Evolutionary conservation across 2,797 vertebrate genomes (phyloP).

Genomic region (Scomberomorus guttatus): DNA sequence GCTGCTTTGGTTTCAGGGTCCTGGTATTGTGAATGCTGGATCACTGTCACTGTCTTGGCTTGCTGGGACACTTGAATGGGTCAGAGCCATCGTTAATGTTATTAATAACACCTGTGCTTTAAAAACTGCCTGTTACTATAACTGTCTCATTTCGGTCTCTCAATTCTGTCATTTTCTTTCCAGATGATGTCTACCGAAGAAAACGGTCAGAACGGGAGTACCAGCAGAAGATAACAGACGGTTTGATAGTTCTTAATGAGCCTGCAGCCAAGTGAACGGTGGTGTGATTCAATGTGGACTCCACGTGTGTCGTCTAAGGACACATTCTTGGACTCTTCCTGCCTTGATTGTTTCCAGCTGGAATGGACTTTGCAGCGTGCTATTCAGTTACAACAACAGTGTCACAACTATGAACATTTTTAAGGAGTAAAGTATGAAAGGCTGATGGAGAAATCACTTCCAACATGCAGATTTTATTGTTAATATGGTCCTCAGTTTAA

Average conservation of each 20-base stretch:
- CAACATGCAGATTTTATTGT: conserved; percentile 70
- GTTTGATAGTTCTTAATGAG: conserved; percentile 65
- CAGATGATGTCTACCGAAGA: conserved; percentile 98
- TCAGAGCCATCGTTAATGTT: conserved; percentile 7
- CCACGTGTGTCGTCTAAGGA: conserved; percentile 21
- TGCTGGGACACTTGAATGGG: not conserved
- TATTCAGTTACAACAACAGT: not conserved
- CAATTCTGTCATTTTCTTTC: conserved; percentile 30
- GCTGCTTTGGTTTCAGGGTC: not conserved
- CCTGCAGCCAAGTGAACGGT: conserved; percentile 78
- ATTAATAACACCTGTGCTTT: conserved; percentile 17
- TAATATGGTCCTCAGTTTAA: conserved; percentile 39
- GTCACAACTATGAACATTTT: conserved; percentile 12
- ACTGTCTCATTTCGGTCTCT: conserved; percentile 19
- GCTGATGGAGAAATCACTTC: conserved; percentile 37
- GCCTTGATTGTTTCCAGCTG: conserved; percentile 6
- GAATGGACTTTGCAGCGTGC: not conserved
- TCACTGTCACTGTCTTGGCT: conserved; percentile 13
- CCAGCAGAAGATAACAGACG: conserved; percentile 84
- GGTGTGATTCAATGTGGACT: conserved; percentile 31
- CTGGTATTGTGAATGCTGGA: not conserved
- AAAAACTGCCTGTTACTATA: not conserved
- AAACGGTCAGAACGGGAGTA: conserved; percentile 92
- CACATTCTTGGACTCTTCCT: conserved; percentile 38
- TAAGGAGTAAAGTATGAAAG: conserved; percentile 15